These are phyloP conservation scores for Trissoscelio sp. DNA, from an alignment of 2,888 invertebrate species.

Conservation along the genomic window DNA sequence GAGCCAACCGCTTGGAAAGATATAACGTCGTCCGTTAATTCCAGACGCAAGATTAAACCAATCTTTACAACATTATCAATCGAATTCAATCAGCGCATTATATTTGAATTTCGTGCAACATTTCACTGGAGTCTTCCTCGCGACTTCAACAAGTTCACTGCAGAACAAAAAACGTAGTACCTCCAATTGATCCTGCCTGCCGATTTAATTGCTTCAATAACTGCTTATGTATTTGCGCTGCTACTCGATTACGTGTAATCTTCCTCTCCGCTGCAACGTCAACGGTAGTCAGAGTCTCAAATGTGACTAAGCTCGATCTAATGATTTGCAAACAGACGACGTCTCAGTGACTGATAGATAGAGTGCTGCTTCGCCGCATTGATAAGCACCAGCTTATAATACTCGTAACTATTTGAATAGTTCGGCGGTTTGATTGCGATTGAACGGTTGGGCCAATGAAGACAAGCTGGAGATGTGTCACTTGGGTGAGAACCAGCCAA, in stretches of 20 bases:
- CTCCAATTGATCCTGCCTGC: slow-evolving; percentile 53
- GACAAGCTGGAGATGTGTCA: slow-evolving; percentile 51
- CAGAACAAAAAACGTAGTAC: slow-evolving; percentile 36
- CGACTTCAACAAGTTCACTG: slow-evolving; percentile 7
- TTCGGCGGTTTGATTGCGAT: slow-evolving; percentile 17
- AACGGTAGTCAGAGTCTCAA: slow-evolving; percentile 31
- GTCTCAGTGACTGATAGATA: slow-evolving; percentile 23
- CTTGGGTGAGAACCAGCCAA: slow-evolving; percentile 16
- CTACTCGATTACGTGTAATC: slow-evolving; percentile 41
- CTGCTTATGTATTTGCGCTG: slow-evolving; percentile 47
- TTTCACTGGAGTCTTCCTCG: no score
- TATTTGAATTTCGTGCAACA: no score
- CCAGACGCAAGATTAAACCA: no score
- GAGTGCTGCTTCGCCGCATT: neutral
- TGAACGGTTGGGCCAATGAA: slow-evolving; percentile 48
- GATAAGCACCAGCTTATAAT: slow-evolving; percentile 16
- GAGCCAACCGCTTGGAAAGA: no score
- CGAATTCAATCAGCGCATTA: no score
- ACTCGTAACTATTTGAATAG: neutral
- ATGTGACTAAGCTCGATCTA: slow-evolving; percentile 36
- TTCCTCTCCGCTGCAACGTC: slow-evolving; percentile 32
- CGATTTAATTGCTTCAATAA: slow-evolving; percentile 61
- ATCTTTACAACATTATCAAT: no score
- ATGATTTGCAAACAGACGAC: slow-evolving; percentile 35
- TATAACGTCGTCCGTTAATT: no score